These are phyloP conservation scores for Cartodere bifasciata DNA, from an alignment of 2,888 invertebrate genomes.

Conservation along the genomic window DNA sequence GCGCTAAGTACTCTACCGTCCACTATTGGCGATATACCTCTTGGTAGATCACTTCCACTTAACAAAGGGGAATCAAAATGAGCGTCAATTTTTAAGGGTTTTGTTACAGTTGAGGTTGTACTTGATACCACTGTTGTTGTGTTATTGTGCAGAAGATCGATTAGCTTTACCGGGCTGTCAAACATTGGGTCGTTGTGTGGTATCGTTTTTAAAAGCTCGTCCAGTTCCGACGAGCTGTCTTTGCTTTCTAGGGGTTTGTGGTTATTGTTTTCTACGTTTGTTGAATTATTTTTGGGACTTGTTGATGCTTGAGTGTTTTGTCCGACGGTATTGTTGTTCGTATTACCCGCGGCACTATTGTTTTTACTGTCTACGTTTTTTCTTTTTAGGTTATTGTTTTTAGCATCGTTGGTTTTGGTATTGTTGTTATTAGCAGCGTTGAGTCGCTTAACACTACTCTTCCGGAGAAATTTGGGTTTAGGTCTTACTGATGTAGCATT, in stretches of 20 bases:
- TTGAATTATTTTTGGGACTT: constrained; percentile 1
- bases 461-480: background rate
- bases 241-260: constrained; percentile 9
- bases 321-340: constrained; percentile 2
- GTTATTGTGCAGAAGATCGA: constrained; percentile 21
- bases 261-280: constrained; percentile 8
- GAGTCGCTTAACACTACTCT: constrained; percentile 21
- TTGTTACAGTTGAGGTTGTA: constrained; percentile 31
- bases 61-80: constrained; percentile 21
- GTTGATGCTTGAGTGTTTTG: constrained; percentile 2
- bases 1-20: constrained; percentile 31
- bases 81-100: constrained; percentile 33
- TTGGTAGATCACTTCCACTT: constrained; percentile 4
- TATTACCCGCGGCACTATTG: constrained; percentile 8
- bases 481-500: constrained; percentile 11
- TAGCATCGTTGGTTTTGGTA: constrained; percentile 3
- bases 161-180: constrained; percentile 14
- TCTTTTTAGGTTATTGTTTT: constrained; percentile 8
- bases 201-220: constrained; percentile 4
- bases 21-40: constrained; percentile 21
- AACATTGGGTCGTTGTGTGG: constrained; percentile 12
- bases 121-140: constrained; percentile 30
- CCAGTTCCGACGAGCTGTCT: constrained; percentile 7
- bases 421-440: background rate
- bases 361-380: constrained; percentile 11